Base-by-base conservation (phyloP, 1,140 invertebrate species). In the Zaprionus africanus region DNA sequence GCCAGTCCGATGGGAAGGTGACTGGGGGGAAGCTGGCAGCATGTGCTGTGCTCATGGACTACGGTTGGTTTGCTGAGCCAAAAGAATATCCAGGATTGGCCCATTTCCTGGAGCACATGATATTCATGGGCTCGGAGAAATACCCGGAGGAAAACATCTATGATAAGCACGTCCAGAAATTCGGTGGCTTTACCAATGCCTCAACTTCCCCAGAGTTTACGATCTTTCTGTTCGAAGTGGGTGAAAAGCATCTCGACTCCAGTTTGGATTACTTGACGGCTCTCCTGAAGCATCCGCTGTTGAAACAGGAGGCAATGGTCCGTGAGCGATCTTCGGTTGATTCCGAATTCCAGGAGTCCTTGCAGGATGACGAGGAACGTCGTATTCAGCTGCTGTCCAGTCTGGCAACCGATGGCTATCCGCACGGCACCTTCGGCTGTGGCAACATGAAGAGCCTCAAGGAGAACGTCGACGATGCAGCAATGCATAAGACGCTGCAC, bases 51-150 rank as follows among this genome's bases (percentile, higher is more conserved):
- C 94, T 94, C 65, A 94, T 97, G 12, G 94, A 95, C 43, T 96
- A 96, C 34, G 96, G 96, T 22, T 95, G 94, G 67, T 95, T 95
- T 78, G 94, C 94, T 31, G 94, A 95, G 91, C 97, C 97, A 0
- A 82, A 93, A 49, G 94, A 96, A 41, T 95, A 98, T 58, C 97
- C 96, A 72, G 98, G 98, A 1, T 90, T 99, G 79, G 97, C 98
- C 2, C 98, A 99, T 93, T 98, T 99, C 24, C 95, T 98, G 56
- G 98, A 99, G 92, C 98, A 99, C 92, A 98, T 99, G 97, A 95
- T 99, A 6, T 99, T 98, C 88, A 97, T 99, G 95, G 98, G 98
- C 38, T 98, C 96, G 51, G 94, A 96, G 85, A 98, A 97, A 84
- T 98, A 96, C 93, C 96, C 97, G 0, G 75, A 84, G 93, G 97